Evolutionary conservation across 2,888 invertebrate species (phyloP).

Genomic region (Ophonus ardosiacus): DNA sequence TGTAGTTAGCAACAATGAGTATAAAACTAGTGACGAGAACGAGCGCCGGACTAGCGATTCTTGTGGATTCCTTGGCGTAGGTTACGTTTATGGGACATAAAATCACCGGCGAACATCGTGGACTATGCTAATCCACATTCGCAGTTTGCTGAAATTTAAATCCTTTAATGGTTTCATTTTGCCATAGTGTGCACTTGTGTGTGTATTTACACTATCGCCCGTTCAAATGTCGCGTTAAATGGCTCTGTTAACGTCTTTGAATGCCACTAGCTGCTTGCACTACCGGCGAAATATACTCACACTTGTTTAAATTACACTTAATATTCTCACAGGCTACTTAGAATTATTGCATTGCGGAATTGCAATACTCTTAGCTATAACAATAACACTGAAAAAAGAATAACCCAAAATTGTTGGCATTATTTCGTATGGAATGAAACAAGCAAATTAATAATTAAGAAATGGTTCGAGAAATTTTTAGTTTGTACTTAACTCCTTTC

Average conservation of each 20-base stretch:
- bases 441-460: too few relatives aligned
- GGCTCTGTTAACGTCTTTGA: slow-evolving; percentile 47
- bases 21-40: slow-evolving; percentile 42
- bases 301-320: slow-evolving; percentile 9
- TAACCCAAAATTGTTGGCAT: too few relatives aligned
- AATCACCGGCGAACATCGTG: slow-evolving; percentile 46
- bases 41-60: slow-evolving; percentile 21
- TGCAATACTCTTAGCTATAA: not conserved
- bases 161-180: slow-evolving; percentile 64
- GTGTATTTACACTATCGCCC: slow-evolving; percentile 55
- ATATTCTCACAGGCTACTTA: not conserved
- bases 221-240: slow-evolving; percentile 49
- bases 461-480: too few relatives aligned
- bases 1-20: slow-evolving; percentile 48
- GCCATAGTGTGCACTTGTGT: slow-evolving; percentile 47
- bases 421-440: too few relatives aligned
- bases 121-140: slow-evolving; percentile 62
- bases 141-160: slow-evolving; percentile 64
- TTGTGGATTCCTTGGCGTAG: slow-evolving; percentile 51
- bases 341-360: not conserved
- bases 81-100: slow-evolving; percentile 58
- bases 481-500: too few relatives aligned
- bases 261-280: slow-evolving; percentile 32
- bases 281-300: slow-evolving; percentile 3
- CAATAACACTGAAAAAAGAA: not conserved